Base-by-base conservation (phyloP, 2,113 vertebrate genomes). In the Hassar affinis region DNA sequence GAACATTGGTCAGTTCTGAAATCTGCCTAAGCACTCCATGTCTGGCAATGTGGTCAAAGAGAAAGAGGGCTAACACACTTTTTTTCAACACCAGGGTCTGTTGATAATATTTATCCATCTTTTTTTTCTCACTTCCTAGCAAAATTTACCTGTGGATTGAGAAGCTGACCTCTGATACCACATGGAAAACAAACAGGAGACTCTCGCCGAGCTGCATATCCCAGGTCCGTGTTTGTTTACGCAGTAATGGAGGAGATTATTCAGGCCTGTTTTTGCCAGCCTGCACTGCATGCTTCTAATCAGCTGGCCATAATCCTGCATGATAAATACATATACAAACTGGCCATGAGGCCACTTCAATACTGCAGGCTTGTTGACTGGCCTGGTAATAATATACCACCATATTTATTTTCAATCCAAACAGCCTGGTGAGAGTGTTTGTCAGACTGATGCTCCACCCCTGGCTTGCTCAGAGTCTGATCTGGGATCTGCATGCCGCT, bases 141-240 rank as follows among this genome's bases (percentile, higher is more conserved):
- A 84, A 91, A 92, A 92, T 87, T 87, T 86, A 88, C 85, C 87
- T 76, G 84, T 89, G 81, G 88, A 92, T 91, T 92, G 91, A 89
- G 91, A 89, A 90, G 89, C 89, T 94, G 91, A 92, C 92, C 91
- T 79, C 78, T 85, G 85, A 89, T 71, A 89, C 89, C 91, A 89
- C 86, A 90, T 89, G 90, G 93, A 94, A 96, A 95, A 94, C 89
- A 88, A 91, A 94, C 92, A 89, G 90, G 86, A 86, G 88, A 89
- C 89, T 92, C 90, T 33, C 85, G 76, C 77, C 15, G 83, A 80
- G 83, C 89, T 84, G 88, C 85, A 85, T 81, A 83, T 91, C 83
- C n/a, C 49, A 88, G 91, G 90, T 85, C 89, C 15, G 0, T 91
- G 88, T 93, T 93, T 94, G 91, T 94, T 94, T 94, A 91, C 88